Conservation (phyloP, 1,140 invertebrate species). For the Monochamus saltuarius region DNA sequence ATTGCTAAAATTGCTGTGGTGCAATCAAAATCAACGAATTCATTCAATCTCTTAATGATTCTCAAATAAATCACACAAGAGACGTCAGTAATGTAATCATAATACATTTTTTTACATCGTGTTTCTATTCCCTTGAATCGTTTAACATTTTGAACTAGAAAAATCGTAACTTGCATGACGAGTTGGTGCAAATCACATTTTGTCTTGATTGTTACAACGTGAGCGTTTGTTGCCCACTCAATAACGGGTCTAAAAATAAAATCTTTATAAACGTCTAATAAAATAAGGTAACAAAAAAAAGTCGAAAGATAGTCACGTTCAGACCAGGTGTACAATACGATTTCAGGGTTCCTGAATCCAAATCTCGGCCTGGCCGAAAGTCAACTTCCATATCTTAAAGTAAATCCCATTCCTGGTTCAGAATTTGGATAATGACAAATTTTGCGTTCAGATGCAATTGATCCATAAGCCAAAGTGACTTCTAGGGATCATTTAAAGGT, state of each 20-base stretch:
- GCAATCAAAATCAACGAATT: slow-evolving; percentile 53
- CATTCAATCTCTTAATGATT: slow-evolving; percentile 51
- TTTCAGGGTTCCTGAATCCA: no score
- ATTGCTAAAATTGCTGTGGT: slow-evolving; percentile 51
- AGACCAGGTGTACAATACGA: no score
- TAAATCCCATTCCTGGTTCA: no score
- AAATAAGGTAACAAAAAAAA: no score
- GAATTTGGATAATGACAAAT: no score
- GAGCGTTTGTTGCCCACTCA: slow-evolving; percentile 51
- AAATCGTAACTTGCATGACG: slow-evolving; percentile 50
- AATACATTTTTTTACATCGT: slow-evolving; percentile 43
- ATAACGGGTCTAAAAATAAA: slow-evolving; percentile 48
- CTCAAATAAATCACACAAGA: slow-evolving; percentile 50
- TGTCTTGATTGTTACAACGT: slow-evolving; percentile 49
- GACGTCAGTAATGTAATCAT: slow-evolving; percentile 46
- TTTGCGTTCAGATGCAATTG: no score
- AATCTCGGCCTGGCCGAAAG: no score
- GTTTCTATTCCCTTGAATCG: slow-evolving; percentile 42
- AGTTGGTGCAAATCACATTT: slow-evolving; percentile 54
- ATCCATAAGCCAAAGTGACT: no score
- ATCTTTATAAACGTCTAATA: background rate
- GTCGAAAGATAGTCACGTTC: no score
- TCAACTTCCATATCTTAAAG: no score
- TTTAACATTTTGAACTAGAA: slow-evolving; percentile 51
- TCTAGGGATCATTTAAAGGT: no score